Base-by-base conservation (phyloP, 1,140 invertebrate genomes). In the Drosophila chauvacae region DNA sequence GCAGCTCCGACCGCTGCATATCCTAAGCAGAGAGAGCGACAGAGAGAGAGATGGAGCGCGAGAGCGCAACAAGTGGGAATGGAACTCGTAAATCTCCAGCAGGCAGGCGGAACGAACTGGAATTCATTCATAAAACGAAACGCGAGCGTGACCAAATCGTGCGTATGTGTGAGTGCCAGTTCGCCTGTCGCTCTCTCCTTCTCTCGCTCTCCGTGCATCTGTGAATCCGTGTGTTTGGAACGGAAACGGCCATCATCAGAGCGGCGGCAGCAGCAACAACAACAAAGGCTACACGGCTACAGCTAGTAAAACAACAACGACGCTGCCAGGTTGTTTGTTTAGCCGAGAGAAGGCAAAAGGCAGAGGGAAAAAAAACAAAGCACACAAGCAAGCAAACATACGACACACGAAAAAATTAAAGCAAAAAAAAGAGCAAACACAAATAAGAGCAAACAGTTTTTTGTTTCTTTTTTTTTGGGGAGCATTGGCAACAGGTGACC, bases 211-310 rank as follows among this genome's bases (percentile, higher is more conserved):
- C 14, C 56, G 53, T 44, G 57, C 28, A 44, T 47, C 23, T 66
- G 65, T 18, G 44, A 48, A 61, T 45, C 56, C 51, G 69, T 72
- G 76, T 71, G 64, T 50, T 76, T 82, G 80, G 82, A 91, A 91
- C 91, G 91, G 91, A 92, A 92, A 91, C 87, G 90, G 91, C 90
- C 91, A 92, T 91, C 91, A 91, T 85, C 90, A 80, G 65, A 61
- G 73, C 73, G 61, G 73, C 83, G 68, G 73, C 68, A 78, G 55
- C 81, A 81, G 37, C 60, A 81, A 58, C 47, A 76, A 75, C 61
- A 71, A 69, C 65, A 76, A 55, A 62, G 71, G 42, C 57, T 48
- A 66, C 57, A 65, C 16, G 16, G 62, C 68, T 68, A 84, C 77
- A 78, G 57, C 80, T 72, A 90, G 81, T 85, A 85, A 88, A 90